Evolutionary conservation across 2,113 vertebrate genomes (phyloP).

Genomic region (Smithornis capensis): DNA sequence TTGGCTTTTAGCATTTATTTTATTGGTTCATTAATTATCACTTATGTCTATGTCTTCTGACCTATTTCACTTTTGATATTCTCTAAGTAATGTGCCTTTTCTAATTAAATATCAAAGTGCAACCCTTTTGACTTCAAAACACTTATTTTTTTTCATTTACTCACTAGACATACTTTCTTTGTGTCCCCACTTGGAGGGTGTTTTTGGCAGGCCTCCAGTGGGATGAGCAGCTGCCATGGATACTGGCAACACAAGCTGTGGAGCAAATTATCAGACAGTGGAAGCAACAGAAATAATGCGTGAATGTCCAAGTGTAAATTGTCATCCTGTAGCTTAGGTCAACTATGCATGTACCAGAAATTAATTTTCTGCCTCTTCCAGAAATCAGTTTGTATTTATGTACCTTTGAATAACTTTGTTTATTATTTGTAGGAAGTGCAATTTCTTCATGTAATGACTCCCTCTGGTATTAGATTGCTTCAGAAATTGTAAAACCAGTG

Average conservation of each 20-base stretch:
- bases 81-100: background rate
- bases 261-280: background rate
- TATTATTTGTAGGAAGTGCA: background rate
- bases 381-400: background rate
- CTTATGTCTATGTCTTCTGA: background rate
- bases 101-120: background rate
- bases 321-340: slow-evolving; percentile 1
- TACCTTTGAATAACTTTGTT: background rate
- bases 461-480: background rate
- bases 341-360: background rate
- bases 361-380: slow-evolving; percentile 24
- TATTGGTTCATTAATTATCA: background rate
- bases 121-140: background rate
- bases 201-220: background rate
- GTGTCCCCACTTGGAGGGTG: background rate
- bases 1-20: background rate
- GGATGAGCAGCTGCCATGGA: slow-evolving; percentile 65
- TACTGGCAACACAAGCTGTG: slow-evolving; percentile 45
- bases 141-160: background rate
- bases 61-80: background rate
- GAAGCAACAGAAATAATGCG: slow-evolving; percentile 21
- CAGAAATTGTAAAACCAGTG: background rate
- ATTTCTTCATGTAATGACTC: background rate
- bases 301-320: background rate
- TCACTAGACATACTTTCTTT: background rate